Conservation (phyloP, 2,888 invertebrate species). For the Opisthograptis luteolata region DNA sequence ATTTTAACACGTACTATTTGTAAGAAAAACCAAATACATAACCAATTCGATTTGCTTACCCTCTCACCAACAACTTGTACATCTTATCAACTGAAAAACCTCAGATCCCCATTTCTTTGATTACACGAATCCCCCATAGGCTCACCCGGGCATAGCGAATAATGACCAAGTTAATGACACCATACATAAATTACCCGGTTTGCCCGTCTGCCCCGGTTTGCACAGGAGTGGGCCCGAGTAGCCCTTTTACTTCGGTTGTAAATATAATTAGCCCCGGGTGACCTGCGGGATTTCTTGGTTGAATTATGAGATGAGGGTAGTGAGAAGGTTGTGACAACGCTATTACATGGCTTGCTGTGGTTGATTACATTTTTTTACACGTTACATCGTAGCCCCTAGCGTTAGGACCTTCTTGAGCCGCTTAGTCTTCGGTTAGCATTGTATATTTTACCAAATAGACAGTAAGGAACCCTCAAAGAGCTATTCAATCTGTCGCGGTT, state of each 20-base stretch:
- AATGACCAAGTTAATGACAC: slow-evolving; percentile 19
- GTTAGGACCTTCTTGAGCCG: too few relatives aligned
- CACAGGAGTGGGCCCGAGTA: slow-evolving; percentile 1
- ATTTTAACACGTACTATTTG: too few relatives aligned
- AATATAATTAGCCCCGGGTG: slow-evolving; percentile 19
- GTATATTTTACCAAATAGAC: too few relatives aligned
- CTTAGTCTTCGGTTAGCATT: too few relatives aligned
- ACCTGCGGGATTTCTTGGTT: slow-evolving; percentile 11
- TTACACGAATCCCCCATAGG: not conserved
- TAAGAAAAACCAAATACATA: too few relatives aligned
- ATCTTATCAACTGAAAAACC: too few relatives aligned
- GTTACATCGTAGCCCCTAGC: too few relatives aligned
- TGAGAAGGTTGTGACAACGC: not conserved
- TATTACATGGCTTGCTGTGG: not conserved
- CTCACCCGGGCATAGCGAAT: not conserved
- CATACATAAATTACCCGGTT: slow-evolving; percentile 22
- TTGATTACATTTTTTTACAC: slow-evolving; percentile 2
- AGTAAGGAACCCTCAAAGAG: too few relatives aligned
- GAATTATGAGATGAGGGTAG: slow-evolving; percentile 22
- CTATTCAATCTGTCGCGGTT: too few relatives aligned
- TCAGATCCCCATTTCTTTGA: too few relatives aligned
- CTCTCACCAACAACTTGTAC: too few relatives aligned
- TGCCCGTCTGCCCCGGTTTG: slow-evolving; percentile 7
- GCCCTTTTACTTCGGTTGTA: slow-evolving; percentile 16
- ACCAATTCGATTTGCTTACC: too few relatives aligned